Evolutionary conservation across 2,888 invertebrate genomes (phyloP).

Genomic region (Dermolepida albohirtum): DNA sequence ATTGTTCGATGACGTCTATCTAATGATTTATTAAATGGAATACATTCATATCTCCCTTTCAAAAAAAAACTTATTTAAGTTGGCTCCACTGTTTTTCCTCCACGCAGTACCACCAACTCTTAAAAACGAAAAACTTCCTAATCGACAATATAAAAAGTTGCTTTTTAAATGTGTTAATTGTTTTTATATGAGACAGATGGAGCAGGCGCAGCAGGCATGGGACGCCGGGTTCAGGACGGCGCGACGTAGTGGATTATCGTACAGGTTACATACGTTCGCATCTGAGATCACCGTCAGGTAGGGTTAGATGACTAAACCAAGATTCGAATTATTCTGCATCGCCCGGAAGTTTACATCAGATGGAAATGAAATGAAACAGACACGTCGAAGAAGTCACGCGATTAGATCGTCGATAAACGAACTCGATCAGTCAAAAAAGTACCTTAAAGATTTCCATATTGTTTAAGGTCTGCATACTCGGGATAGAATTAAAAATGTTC

Average conservation of each 20-base stretch:
- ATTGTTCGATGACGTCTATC: too few relatives aligned
- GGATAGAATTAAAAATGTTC: too few relatives aligned
- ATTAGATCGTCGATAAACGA: background rate
- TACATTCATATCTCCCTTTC: too few relatives aligned
- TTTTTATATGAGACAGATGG: constrained; percentile 70
- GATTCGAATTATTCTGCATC: constrained; percentile 26
- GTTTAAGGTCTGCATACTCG: too few relatives aligned
- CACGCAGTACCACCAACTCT: background rate
- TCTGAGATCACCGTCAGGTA: constrained; percentile 91
- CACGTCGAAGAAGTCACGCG: background rate
- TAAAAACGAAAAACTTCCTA: background rate
- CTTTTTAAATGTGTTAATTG: constrained; percentile 31
- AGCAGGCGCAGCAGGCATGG: constrained; percentile 78
- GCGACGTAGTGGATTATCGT: constrained; percentile 82
- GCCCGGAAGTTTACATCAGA: constrained; percentile 3
- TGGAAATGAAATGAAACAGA: background rate
- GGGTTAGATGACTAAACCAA: constrained; percentile 85
- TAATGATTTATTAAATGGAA: too few relatives aligned
- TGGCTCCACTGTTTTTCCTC: background rate
- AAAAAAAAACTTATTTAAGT: too few relatives aligned
- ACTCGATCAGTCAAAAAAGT: too few relatives aligned
- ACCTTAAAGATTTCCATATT: too few relatives aligned
- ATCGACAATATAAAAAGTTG: constrained; percentile 3
- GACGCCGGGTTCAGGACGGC: constrained; percentile 67
- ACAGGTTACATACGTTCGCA: constrained; percentile 93